Evolutionary conservation across 2,888 invertebrate species (phyloP).

Genomic region (Scrobipalpa costella): DNA sequence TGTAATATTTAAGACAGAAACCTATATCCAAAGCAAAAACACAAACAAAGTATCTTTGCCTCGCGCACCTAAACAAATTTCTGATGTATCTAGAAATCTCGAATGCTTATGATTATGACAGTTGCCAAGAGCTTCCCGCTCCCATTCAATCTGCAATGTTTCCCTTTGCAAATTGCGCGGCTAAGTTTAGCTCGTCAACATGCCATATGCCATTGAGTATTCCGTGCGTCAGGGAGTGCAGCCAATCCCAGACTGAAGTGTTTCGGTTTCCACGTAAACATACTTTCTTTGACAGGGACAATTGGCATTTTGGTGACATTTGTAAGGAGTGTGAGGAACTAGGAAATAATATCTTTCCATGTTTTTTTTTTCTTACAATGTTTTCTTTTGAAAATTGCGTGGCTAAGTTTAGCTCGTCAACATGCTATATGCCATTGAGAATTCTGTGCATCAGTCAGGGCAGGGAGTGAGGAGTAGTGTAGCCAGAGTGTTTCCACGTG

Average conservation of each 20-base stretch:
- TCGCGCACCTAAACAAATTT: not conserved
- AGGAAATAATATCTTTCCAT: too few relatives aligned
- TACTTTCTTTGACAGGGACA: too few relatives aligned
- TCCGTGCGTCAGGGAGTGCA: not conserved
- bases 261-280: constrained; percentile 16
- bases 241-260: constrained; percentile 27
- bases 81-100: not conserved
- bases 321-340: too few relatives aligned
- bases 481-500: too few relatives aligned
- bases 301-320: too few relatives aligned
- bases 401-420: too few relatives aligned
- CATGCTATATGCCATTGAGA: too few relatives aligned
- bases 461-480: too few relatives aligned
- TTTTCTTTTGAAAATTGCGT: too few relatives aligned
- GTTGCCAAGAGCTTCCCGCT: constrained; percentile 1
- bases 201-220: constrained; percentile 9
- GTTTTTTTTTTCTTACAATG: too few relatives aligned
- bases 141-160: constrained; percentile 3
- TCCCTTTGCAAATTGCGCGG: not conserved
- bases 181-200: constrained; percentile 7
- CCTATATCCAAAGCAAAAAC: not conserved
- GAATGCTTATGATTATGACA: not conserved
- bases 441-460: too few relatives aligned
- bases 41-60: not conserved
- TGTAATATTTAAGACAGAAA: too few relatives aligned